A percentile compares a stretch with the other conserved stretches of the same genome.
phyloP scores from a whole-genome alignment of 2,888 invertebrate species.

The Diogma glabrata region DNA sequence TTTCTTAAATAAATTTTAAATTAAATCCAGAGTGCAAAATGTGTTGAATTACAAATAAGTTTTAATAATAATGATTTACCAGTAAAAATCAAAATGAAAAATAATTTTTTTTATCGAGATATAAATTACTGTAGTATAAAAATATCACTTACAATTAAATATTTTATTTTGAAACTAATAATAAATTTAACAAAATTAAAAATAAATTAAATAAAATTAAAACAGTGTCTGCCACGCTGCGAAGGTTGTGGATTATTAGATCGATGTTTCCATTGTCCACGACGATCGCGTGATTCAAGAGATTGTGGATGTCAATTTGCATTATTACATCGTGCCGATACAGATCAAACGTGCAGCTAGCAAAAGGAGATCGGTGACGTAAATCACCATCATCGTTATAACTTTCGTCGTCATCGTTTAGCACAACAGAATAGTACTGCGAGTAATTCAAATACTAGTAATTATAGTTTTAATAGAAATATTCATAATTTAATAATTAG shows the following conservation, averaged over 20 bases:
- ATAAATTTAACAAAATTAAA: background rate
- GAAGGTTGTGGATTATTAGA: slow-evolving; percentile 81
- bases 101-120: too few species aligned
- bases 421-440: background rate
- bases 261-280: slow-evolving; percentile 78
- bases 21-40: too few species aligned
- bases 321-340: slow-evolving; percentile 72
- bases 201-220: slow-evolving; percentile 10
- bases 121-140: too few species aligned
- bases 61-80: too few species aligned
- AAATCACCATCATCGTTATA: slow-evolving; percentile 18
- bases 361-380: slow-evolving; percentile 28
- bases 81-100: too few species aligned
- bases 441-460: background rate
- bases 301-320: slow-evolving; percentile 88
- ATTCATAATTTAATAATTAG: background rate
- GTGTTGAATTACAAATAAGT: too few species aligned
- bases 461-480: background rate
- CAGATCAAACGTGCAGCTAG: slow-evolving; percentile 41
- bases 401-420: slow-evolving; percentile 22
- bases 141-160: background rate
- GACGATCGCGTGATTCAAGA: slow-evolving; percentile 54
- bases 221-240: slow-evolving; percentile 45
- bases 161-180: too few species aligned
- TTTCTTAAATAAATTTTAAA: too few species aligned